Evolutionary conservation across 2,888 invertebrate species (phyloP).

Genomic region (Ornithoptera alexandrae): DNA sequence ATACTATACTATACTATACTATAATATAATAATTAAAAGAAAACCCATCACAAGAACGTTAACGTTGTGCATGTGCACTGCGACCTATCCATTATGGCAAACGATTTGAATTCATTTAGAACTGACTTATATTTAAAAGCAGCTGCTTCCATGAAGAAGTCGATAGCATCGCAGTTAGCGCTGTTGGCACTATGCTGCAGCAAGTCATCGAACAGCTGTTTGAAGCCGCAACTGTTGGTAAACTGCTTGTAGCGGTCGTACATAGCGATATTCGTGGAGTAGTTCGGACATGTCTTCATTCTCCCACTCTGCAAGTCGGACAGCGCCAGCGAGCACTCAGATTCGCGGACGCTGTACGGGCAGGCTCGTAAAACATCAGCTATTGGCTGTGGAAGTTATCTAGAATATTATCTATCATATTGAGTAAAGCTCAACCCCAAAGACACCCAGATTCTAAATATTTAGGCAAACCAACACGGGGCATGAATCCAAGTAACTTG

Average conservation of each 20-base stretch:
- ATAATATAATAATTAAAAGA: no score
- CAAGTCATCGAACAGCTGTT: neutral
- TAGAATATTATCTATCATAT: no score
- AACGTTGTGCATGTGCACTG: neutral
- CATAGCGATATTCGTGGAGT: neutral
- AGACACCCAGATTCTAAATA: no score
- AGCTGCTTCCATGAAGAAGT: constrained; percentile 6
- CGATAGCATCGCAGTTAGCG: constrained; percentile 1
- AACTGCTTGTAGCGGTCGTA: neutral
- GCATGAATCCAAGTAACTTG: no score
- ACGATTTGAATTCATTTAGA: neutral
- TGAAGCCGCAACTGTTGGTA: neutral
- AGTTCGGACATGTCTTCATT: neutral
- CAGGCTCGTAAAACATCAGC: neutral
- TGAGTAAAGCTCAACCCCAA: no score
- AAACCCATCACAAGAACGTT: neutral
- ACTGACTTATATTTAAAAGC: neutral
- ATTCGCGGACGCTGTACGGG: neutral
- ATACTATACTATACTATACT: no score
- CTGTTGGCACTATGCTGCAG: neutral
- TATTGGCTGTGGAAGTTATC: neutral
- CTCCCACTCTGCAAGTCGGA: neutral
- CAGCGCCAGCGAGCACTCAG: neutral
- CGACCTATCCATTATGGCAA: neutral
- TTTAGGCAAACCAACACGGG: no score